Base-by-base conservation (phyloP, 37 sponge, comb jelly and placozoan species). In the Dysidea cf. avara region DNA sequence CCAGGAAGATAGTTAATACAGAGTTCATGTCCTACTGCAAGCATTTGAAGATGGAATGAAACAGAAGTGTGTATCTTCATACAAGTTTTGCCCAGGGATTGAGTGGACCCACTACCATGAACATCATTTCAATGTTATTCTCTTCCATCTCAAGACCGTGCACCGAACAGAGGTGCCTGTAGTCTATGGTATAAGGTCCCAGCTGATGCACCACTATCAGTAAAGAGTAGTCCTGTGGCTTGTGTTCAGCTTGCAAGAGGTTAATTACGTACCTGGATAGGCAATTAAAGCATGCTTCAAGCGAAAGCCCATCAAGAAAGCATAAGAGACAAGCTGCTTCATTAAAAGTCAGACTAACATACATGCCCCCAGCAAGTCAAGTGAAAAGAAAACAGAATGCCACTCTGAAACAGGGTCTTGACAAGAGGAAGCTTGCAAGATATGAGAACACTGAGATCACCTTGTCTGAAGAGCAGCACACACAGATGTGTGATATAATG, bases 71-170 rank as follows among this genome's bases (percentile, higher is more conserved):
- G n/a, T n/a, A n/a, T n/a, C n/a, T n/a, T n/a, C n/a, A 7, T 76
- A 76, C 65, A 76, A 76, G 54, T 76, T 76, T 33, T 76, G 77
- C 53, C 77, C 77, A 52, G 66, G 77, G 38, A 39, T 73, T 20
- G 48, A 73, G 18, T 39, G 56, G n/a, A 18, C 33, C 35, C 21
- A 4, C 6, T 50, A 63, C 39, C 22, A 74, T 4, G 51, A 50
- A 18, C 39, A 16, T n/a, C 50, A 76, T 43, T 64, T 30, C 64
- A 55, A 64, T 21, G 66, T 64, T 34, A 62, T 76, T 49, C 53
- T 65, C 50, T 76, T 53, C 31, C 66, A 76, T 48, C 65, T 56
- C 12, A 76, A 76, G 26, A 50, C 21, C 34, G 13, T 76, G 49
- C 62, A 66, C 17, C 66, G 54, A 53, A 53, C 66, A 7, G 20